Conservation (phyloP, 2,888 invertebrate species). For the Megastigmus dorsalis region DNA sequence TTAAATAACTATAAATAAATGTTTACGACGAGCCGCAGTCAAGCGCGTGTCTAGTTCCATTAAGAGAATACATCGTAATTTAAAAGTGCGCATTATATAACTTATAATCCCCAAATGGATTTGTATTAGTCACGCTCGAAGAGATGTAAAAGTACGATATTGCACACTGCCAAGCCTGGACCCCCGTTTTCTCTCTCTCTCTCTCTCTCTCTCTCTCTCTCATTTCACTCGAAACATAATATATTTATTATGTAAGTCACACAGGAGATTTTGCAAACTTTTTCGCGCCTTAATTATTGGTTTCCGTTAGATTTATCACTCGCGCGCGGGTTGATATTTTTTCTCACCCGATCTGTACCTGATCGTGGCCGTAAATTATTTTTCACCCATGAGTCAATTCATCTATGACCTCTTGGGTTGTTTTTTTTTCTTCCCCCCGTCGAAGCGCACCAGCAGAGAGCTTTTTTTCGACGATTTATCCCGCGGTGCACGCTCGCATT, state of each 20-base stretch:
- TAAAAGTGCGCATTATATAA: slow-evolving; percentile 25
- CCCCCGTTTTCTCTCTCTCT: background rate
- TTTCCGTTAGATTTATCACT: slow-evolving; percentile 35
- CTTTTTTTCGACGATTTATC: slow-evolving; percentile 21
- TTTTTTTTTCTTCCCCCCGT: background rate
- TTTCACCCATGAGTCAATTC: slow-evolving; percentile 27
- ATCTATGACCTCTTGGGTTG: background rate
- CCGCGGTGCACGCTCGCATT: slow-evolving; percentile 28
- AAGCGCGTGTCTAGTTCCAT: slow-evolving; percentile 24
- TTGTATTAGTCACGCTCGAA: slow-evolving; percentile 37
- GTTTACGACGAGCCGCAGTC: background rate
- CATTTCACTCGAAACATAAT: background rate
- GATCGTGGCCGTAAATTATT: slow-evolving; percentile 37
- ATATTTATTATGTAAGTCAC: slow-evolving; percentile 34
- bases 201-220: background rate
- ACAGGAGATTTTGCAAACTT: background rate
- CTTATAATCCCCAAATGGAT: slow-evolving; percentile 21
- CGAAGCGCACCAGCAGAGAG: background rate
- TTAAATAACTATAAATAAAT: slow-evolving; percentile 20
- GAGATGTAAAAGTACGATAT: slow-evolving; percentile 39
- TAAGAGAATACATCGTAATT: slow-evolving; percentile 36
- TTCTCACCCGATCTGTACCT: too few species aligned
- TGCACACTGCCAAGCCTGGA: too few species aligned
- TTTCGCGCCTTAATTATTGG: slow-evolving; percentile 39
- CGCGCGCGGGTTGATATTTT: slow-evolving; percentile 1